Conservation (phyloP, 2,888 invertebrate genomes). For the Dexiosoma caninum region DNA sequence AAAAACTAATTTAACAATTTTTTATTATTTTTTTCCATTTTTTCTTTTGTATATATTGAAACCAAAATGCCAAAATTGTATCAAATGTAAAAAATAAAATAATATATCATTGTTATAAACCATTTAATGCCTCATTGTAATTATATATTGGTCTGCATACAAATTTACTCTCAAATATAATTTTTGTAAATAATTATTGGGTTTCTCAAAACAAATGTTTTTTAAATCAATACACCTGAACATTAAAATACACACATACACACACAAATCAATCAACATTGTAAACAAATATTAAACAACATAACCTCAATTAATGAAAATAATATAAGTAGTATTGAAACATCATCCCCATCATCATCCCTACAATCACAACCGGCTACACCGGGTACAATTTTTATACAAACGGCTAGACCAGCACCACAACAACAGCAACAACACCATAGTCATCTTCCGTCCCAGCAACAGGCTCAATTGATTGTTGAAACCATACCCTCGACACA, state of each 20-base stretch:
- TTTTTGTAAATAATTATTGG: slow-evolving; percentile 55
- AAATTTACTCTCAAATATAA: slow-evolving; percentile 8
- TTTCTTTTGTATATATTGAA: slow-evolving; percentile 60
- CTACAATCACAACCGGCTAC: slow-evolving; percentile 69
- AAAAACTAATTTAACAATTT: slow-evolving; percentile 56
- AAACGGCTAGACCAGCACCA: slow-evolving; percentile 67
- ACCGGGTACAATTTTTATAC: slow-evolving; percentile 72
- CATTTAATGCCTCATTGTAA: slow-evolving; percentile 50
- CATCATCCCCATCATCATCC: slow-evolving; percentile 73
- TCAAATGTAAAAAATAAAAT: slow-evolving; percentile 32
- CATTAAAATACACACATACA: slow-evolving; percentile 42
- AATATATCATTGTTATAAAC: slow-evolving; percentile 64
- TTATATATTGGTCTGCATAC: slow-evolving; percentile 20
- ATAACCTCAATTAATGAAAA: slow-evolving; percentile 24
- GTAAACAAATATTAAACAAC: slow-evolving; percentile 35
- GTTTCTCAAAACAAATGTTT: slow-evolving; percentile 7
- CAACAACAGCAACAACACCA: slow-evolving; percentile 46
- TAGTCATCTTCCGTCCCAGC: slow-evolving; percentile 30
- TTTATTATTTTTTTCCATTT: slow-evolving; percentile 51
- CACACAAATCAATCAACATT: slow-evolving; percentile 3
- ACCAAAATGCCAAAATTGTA: slow-evolving; percentile 36
- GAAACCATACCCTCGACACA: slow-evolving; percentile 72
- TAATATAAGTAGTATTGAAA: slow-evolving; percentile 71
- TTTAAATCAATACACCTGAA: slow-evolving; percentile 13
- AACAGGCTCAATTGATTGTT: slow-evolving; percentile 68